Evolutionary conservation across 2,888 invertebrate species (phyloP), one percentile per base, ranked within the genome.

Genomic region (Suillia variegata): DNA sequence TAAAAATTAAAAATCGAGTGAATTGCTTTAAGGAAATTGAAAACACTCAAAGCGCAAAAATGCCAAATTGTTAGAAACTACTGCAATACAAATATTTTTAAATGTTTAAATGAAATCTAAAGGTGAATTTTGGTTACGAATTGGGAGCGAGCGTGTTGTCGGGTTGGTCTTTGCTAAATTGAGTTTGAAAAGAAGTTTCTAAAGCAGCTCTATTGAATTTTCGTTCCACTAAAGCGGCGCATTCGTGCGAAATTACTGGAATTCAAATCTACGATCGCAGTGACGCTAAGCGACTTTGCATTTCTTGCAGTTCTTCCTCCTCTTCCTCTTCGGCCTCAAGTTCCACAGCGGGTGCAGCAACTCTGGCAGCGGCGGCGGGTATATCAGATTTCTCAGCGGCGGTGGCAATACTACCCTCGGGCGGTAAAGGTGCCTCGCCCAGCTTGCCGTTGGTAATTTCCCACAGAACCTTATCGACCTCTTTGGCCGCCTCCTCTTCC

Each of bases 401-500:
- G 42, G 85, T 86, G n/a, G n/a, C n/a, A 56, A 64, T 63, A 12
- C 31, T 31, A 38, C 88, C 88, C 15, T 88, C 88, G 3, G 91
- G 90, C 21, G 88, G 86, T n/a, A 88, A 85, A 0, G 97, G 97
- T 1, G 96, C 96, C 76, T 93, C 92, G 26, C 96, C 97, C 58
- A 98, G 84, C 81, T 94, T 92, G 61, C 97, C 95, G 71, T 93
- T 92, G 0, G 95, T 95, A 10, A 95, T 84, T 83, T 95, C 94
- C 91, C 93, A 95, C 5, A 95, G 83, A 4, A 94, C 92, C 85
- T 94, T 94, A 74, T 96, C 95, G 24, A 96, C 91, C 85, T 98
- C 97, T 65, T 88, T 88, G 81, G 97, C 94, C 4, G 96, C 98
- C 70, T 93, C 95, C 72, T 98, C 97, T 75, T 99, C 99, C 86